Percentiles rank a stretch among this genome's conserved stretches.
phyloP scores from a whole-genome alignment of 2,113 vertebrate genomes.

The Paramormyrops kingsleyae region DNA sequence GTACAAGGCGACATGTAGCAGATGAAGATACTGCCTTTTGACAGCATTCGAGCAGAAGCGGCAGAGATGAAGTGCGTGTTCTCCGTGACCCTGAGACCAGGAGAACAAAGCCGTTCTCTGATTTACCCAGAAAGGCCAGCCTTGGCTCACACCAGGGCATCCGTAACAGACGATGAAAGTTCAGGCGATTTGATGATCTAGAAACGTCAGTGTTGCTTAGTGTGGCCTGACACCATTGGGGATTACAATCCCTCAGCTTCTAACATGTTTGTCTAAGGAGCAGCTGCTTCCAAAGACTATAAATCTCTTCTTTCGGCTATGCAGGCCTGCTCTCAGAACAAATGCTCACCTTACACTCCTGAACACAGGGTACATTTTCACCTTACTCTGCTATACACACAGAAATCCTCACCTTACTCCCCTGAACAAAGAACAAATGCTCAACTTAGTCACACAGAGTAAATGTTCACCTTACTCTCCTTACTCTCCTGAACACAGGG shows the following conservation, averaged over 20 bases:
- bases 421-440: not conserved
- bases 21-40: not conserved
- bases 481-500: not conserved
- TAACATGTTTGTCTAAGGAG: not conserved
- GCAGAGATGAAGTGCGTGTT: not conserved
- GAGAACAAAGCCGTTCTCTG: not conserved
- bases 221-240: not conserved
- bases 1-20: not conserved
- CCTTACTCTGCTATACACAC: not conserved
- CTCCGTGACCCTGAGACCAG: not conserved
- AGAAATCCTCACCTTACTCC: not conserved
- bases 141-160: not conserved
- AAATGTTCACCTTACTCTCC: not conserved
- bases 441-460: not conserved
- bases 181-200: not conserved
- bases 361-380: not conserved
- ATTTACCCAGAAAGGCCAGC: not conserved
- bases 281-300: not conserved
- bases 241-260: not conserved
- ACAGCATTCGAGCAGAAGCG: not conserved
- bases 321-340: not conserved
- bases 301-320: not conserved
- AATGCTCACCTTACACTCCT: not conserved
- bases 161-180: not conserved
- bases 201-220: not conserved